Evolutionary conservation across 2,888 invertebrate genomes (phyloP), one percentile per base, ranked within the genome.

Genomic region (Amblyjoppa fuscipennis): DNA sequence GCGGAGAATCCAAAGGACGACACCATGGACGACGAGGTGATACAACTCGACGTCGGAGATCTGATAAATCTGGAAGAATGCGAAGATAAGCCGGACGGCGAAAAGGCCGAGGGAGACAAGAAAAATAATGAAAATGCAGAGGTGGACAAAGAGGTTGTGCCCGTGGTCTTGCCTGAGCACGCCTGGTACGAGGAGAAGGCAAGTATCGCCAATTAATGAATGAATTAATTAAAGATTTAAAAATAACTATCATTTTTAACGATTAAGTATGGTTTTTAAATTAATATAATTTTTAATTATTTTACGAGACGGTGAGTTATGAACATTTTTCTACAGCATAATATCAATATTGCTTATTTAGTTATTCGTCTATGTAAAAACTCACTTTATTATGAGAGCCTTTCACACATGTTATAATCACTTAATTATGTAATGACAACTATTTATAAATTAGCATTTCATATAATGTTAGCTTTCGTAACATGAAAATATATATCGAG

Each of bases 101-200:
- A 28, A 20, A 34, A 49, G 20, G 64, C 59, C 3, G 34, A 64
- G 31, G 66, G 75, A 20, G 69, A 71, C 51, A 56, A 70, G 64
- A 20, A 38, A 31, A 9, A 64, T 56, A 16, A 59, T 31, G 20
- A 75, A 31, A 28, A 38, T 7, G 41, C 38, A 25, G 53, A 7
- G 31, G 64, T 20, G 0, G 76, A 80, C 31, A 76, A 71, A 34
- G 83, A 88, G 45, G 84, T 84, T 11, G 87, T 87, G 56, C 88
- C 89, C 7, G 87, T 88, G 25, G 78, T 87, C 34, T 28, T 84
- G 73, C 87, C 89, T 66, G 88, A 87, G 73, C 81, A 88, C 45
- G 86, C 87, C 59, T 93, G 92, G 92, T 93, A 93, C 71, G 88
- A 92, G 53, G 87, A 91, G 68, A 92, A 92, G 90, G 93, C 91